Base-by-base conservation (phyloP, 2,113 vertebrate genomes). In the Mungos mungo region DNA sequence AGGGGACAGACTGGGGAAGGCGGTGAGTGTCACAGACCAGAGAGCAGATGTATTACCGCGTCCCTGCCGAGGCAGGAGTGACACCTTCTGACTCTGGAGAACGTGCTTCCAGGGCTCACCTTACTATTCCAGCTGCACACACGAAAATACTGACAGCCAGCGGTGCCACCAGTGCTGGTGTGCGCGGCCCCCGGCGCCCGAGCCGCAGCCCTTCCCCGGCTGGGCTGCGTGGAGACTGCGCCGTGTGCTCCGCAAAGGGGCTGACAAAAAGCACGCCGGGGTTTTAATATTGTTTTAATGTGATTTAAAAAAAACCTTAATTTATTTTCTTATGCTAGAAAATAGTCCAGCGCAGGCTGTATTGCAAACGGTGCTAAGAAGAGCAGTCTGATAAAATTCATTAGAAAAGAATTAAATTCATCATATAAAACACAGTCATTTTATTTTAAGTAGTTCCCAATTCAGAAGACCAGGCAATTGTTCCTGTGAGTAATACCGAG, bases 21-120 rank as follows among this genome's bases (percentile, higher is more conserved):
- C 97, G 96, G 93, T 12, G n/a, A 98, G 97, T 97, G 98, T 97
- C 98, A 97, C 97, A 88, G 84, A 76, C 69, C 97, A 92, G 95
- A 92, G 86, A 97, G 98, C 98, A 98, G 97, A 98, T 96, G 98
- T 97, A 96, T 94, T 97, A 93, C 93, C n/a, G 29, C 50, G 33
- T 96, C 93, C 60, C 98, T 97, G 97, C 97, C 74, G 66, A 96
- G 96, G 71, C 9, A 54, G 97, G 52, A 97, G 12, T 94, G 98
- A 98, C 98, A 98, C 97, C 98, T 88, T 79, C 15, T 86, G 96
- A 97, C 95, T 97, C 98, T 57, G 63, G 98, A 93, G 98, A 97
- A 74, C 50, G 3, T 12, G 83, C 88, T 3, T 7, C 27, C 91
- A 82, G 52, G 95, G 95, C 93, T 94, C 54, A 63, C 88, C 96